phyloP scores from a whole-genome alignment of 2,797 vertebrate species.

The Tenualosa thibaudeaui region DNA sequence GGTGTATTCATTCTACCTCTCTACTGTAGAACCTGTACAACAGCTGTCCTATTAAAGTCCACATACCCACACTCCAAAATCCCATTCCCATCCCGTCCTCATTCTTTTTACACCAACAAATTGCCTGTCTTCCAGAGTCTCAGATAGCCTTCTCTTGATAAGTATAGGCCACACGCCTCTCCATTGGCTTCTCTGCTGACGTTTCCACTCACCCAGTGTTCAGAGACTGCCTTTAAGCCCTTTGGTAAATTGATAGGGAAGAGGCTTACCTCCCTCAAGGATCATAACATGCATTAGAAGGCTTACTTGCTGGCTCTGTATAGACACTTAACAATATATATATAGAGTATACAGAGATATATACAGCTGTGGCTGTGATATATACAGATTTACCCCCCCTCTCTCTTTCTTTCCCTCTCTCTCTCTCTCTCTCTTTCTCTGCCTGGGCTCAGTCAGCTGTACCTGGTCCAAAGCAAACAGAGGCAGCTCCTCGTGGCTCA shows the following conservation, averaged over 20 bases:
- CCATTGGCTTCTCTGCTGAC: background rate
- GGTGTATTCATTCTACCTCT: conserved; percentile 30
- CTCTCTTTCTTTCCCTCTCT: background rate
- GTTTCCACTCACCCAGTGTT: background rate
- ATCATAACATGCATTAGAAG: background rate
- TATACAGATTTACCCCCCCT: background rate
- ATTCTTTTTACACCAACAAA: background rate
- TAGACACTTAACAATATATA: background rate
- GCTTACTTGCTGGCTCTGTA: background rate
- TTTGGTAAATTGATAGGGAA: background rate
- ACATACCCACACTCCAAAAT: no score
- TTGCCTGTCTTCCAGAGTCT: background rate
- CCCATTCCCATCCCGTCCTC: background rate
- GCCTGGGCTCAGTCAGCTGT: conserved; percentile 39
- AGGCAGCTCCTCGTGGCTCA: conserved; percentile 61
- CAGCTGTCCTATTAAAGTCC: background rate
- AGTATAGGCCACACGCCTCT: background rate
- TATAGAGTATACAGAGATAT: background rate
- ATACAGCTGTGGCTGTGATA: background rate
- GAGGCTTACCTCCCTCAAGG: background rate
- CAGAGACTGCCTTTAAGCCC: background rate
- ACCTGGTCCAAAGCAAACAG: conserved; percentile 69
- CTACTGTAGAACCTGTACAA: background rate
- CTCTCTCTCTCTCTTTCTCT: background rate
- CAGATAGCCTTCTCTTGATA: background rate